Conservation (phyloP, 2,888 invertebrate genomes). For the Pseudococcus viburni region DNA sequence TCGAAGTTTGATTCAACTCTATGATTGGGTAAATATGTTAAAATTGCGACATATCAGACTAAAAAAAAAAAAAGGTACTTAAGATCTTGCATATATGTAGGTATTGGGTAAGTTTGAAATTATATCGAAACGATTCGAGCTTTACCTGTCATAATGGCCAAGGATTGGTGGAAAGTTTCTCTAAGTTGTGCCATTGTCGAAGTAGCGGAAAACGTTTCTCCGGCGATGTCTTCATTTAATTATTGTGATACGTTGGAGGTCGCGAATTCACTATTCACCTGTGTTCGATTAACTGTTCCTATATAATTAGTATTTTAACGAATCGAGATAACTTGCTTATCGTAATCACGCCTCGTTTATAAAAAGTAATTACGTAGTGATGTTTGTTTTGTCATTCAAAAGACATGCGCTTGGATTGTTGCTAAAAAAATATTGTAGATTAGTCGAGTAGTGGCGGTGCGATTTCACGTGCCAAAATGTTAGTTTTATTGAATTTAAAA, state of each 20-base stretch:
- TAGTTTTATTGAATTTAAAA: not conserved
- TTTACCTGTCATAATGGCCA: slow-evolving; percentile 40
- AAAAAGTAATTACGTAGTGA: not conserved
- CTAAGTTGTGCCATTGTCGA: not conserved
- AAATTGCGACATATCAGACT: slow-evolving; percentile 8
- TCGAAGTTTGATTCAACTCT: not conserved
- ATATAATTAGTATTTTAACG: not conserved
- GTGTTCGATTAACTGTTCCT: not conserved
- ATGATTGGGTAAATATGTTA: slow-evolving; percentile 7
- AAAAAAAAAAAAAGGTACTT: not conserved
- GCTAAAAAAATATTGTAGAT: not conserved
- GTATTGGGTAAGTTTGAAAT: not conserved
- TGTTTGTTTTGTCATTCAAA: not conserved
- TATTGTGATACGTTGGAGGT: not conserved
- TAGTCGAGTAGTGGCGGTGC: not conserved
- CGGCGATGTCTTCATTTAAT: not conserved
- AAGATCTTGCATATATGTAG: not conserved
- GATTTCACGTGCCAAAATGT: not conserved
- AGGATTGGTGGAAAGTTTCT: slow-evolving; percentile 34
- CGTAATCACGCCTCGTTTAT: not conserved
- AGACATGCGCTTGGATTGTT: not conserved
- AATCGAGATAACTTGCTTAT: not conserved
- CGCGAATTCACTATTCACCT: not conserved
- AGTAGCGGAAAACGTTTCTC: not conserved
- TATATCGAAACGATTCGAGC: not conserved